Evolutionary conservation across 1,140 invertebrate species (phyloP).

Genomic region (Drosophila biarmipes): DNA sequence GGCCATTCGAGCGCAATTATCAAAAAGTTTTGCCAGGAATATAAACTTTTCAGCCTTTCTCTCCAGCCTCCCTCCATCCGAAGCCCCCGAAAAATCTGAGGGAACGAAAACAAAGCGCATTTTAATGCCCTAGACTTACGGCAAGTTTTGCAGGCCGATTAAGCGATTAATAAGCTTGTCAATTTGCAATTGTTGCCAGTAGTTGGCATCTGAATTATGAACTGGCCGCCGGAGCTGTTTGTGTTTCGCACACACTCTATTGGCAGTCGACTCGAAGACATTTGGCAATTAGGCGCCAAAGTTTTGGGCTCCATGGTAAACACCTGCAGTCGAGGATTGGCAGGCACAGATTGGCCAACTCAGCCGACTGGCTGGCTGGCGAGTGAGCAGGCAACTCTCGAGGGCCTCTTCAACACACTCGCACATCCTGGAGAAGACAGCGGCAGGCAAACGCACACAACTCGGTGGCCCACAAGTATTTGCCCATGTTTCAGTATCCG

Average conservation of each 20-base stretch:
- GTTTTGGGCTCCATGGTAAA: slow-evolving; percentile 48
- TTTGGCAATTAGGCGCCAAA: slow-evolving; percentile 64
- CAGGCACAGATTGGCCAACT: slow-evolving; percentile 61
- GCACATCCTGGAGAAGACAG: slow-evolving; percentile 12
- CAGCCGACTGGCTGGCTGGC: slow-evolving; percentile 14
- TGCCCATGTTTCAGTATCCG: slow-evolving; percentile 15
- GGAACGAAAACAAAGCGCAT: slow-evolving; percentile 53
- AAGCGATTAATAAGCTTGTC: slow-evolving; percentile 82
- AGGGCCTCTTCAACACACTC: slow-evolving; percentile 66
- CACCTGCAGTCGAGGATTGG: slow-evolving; percentile 52
- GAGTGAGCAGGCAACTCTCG: slow-evolving; percentile 64
- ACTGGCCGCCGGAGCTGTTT: slow-evolving; percentile 53
- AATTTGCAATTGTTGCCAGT: slow-evolving; percentile 78
- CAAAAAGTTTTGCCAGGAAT: slow-evolving; percentile 66
- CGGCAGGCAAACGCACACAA: slow-evolving; percentile 18
- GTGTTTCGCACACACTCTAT: slow-evolving; percentile 47
- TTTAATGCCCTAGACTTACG: slow-evolving; percentile 75
- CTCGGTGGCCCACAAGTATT: slow-evolving; percentile 29
- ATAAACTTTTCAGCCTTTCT: slow-evolving; percentile 52
- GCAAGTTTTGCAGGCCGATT: slow-evolving; percentile 79
- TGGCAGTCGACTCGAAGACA: slow-evolving; percentile 53
- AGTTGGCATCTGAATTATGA: slow-evolving; percentile 73
- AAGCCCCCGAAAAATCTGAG: neutral
- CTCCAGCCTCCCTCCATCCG: neutral
- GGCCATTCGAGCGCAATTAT: slow-evolving; percentile 75